Percentiles rank a stretch among this genome's conserved stretches.
phyloP scores from a whole-genome alignment of 2,888 invertebrate species.

The Busseola fusca region DNA sequence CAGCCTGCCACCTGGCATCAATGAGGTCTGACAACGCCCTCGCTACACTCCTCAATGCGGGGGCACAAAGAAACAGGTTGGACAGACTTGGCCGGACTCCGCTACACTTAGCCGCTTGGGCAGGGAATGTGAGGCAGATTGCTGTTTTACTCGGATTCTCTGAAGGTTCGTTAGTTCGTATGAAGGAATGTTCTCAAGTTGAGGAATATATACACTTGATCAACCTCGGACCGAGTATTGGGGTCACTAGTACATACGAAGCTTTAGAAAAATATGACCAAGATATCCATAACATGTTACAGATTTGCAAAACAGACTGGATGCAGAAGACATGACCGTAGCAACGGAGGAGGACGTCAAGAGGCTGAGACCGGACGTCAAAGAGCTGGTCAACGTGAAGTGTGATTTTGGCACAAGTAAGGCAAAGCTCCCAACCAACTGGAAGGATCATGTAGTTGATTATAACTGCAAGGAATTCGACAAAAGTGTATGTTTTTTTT shows the following conservation, averaged over 20 bases:
- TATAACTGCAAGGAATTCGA: slow-evolving; percentile 60
- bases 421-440: slow-evolving; percentile 42
- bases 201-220: background rate
- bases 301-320: slow-evolving; percentile 51
- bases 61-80: slow-evolving; percentile 67
- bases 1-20: slow-evolving; percentile 75
- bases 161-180: slow-evolving; percentile 54
- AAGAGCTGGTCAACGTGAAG: slow-evolving; percentile 54
- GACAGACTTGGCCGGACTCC: slow-evolving; percentile 78
- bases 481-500: slow-evolving; percentile 44
- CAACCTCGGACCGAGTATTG: no score
- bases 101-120: slow-evolving; percentile 78
- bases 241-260: background rate
- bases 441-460: slow-evolving; percentile 60
- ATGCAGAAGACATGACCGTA: slow-evolving; percentile 22
- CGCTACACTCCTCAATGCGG: slow-evolving; percentile 67
- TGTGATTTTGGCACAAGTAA: slow-evolving; percentile 52
- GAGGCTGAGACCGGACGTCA: slow-evolving; percentile 24
- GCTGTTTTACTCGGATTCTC: slow-evolving; percentile 67
- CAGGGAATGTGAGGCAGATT: slow-evolving; percentile 70
- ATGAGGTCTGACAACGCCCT: slow-evolving; percentile 72
- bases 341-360: slow-evolving; percentile 54
- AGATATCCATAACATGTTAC: background rate
- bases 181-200: background rate
- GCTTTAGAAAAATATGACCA: background rate